A percentile compares a stretch with the other conserved stretches of the same genome.
phyloP scores from a whole-genome alignment of 2,113 vertebrate species.

The Myodes glareolus region DNA sequence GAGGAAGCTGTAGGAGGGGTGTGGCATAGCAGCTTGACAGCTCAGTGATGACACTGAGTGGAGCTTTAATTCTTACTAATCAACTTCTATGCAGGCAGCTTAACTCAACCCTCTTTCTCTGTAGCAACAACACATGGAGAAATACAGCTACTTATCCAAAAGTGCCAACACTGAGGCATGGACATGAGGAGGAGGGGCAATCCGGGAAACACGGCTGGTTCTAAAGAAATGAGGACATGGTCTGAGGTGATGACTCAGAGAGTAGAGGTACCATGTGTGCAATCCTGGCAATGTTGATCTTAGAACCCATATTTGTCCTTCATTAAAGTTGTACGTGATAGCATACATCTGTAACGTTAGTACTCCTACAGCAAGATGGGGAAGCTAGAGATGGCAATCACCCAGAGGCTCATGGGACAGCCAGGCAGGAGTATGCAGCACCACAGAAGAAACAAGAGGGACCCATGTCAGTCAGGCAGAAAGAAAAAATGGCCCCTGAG shows the following conservation, averaged over 20 bases:
- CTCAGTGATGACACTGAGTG: not conserved
- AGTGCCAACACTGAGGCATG: not conserved
- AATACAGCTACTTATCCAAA: not conserved
- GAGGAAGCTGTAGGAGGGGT: not conserved
- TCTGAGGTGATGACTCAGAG: not conserved
- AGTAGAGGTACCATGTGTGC: too few relatives aligned
- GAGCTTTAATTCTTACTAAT: not conserved
- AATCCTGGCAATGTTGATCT: not conserved
- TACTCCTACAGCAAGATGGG: not conserved
- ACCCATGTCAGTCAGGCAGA: not conserved
- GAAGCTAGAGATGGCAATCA: not conserved
- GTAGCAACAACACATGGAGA: not conserved
- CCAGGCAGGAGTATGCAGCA: not conserved
- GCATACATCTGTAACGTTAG: not conserved
- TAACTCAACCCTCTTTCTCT: not conserved
- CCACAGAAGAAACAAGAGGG: not conserved
- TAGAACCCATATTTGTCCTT: not conserved
- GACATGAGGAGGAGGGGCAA: not conserved
- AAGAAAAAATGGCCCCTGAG: not conserved
- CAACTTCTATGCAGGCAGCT: not conserved
- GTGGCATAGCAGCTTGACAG: not conserved
- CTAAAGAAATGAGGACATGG: not conserved
- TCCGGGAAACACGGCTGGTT: too few relatives aligned
- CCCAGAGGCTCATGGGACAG: not conserved
- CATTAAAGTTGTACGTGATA: not conserved